Base-by-base conservation (phyloP, 2,113 vertebrate species). In the Amphiprion percula region DNA sequence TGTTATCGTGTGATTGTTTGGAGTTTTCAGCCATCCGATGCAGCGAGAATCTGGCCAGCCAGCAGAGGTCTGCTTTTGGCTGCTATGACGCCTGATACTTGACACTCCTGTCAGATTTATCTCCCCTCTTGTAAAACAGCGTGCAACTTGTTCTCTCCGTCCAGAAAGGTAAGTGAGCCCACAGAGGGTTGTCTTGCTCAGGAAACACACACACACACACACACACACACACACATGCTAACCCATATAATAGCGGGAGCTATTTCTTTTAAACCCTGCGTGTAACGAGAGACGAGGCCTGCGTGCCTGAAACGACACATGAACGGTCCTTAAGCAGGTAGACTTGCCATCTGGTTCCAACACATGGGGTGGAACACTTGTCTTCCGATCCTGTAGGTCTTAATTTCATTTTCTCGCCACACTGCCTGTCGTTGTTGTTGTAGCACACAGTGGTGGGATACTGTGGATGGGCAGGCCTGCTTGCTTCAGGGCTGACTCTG, bases 51-150 rank as follows among this genome's bases (percentile, higher is more conserved):
- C 82, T 82, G 87, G 87, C 80, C 71, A 62, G 84, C 80, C 72
- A 77, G 81, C 87, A 73, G 79, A 72, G 78, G 63, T 78, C 82
- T 88, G 85, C 80, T 84, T 71, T 80, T 85, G 87, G 91, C 83
- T 72, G 87, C 77, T 63, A 60, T 53, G 85, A 74, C 74, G 71
- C 68, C 85, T 86, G 92, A 88, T 85, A 92, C 83, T 88, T 81
- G 88, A 85, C 77, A 92, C 83, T 74, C 73, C 83, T 50, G 82
- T 79, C 63, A 87, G 73, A 85, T 88, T 92, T 81, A 73, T 88
- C 90, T 55, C 84, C 68, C 50, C 74, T 86, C 88, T 90, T 90
- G 90, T 93, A 90, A 89, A 92, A 92, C 87, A 92, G 88, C 84
- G 60, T 76, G 85, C 68, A 63, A 85, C 89, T 93, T 92, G 91